These are phyloP conservation scores for Myotis davidii DNA, from an alignment of 2,113 vertebrate genomes.

Conservation along the genomic window DNA sequence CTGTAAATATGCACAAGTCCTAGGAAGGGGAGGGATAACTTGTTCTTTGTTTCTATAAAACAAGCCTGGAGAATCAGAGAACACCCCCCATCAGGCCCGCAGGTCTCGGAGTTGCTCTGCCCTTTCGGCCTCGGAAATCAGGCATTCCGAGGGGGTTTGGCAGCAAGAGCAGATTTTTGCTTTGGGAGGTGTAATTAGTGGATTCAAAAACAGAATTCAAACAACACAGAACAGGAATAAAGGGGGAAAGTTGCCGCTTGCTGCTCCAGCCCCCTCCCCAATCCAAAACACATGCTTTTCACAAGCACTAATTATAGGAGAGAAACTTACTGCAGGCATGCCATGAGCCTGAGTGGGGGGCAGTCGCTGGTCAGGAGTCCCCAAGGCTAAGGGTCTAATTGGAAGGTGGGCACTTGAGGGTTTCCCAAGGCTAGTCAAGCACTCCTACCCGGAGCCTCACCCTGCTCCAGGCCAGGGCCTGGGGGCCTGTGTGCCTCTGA, in stretches of 20 bases:
- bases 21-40: slow-evolving; percentile 64
- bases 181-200: slow-evolving; percentile 76
- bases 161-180: slow-evolving; percentile 52
- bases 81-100: slow-evolving; percentile 68
- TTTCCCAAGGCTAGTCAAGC: not conserved
- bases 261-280: not conserved
- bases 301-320: slow-evolving; percentile 68
- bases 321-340: slow-evolving; percentile 54
- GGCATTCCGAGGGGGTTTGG: slow-evolving; percentile 17
- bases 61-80: slow-evolving; percentile 78
- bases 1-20: slow-evolving; percentile 84
- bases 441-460: not conserved
- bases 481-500: not conserved
- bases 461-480: not conserved
- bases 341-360: slow-evolving; percentile 46
- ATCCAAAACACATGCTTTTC: slow-evolving; percentile 71
- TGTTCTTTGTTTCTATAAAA: slow-evolving; percentile 79
- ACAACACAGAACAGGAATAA: slow-evolving; percentile 73
- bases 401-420: not conserved
- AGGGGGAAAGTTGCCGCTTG: slow-evolving; percentile 69
- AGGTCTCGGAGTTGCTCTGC: not conserved
- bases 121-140: slow-evolving; percentile 33
- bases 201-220: slow-evolving; percentile 80
- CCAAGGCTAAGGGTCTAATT: slow-evolving; percentile 17
- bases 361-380: slow-evolving; percentile 52